Base-by-base conservation (phyloP, 92 coral and sea anemone species). In the Anthopleura xanthogrammica region DNA sequence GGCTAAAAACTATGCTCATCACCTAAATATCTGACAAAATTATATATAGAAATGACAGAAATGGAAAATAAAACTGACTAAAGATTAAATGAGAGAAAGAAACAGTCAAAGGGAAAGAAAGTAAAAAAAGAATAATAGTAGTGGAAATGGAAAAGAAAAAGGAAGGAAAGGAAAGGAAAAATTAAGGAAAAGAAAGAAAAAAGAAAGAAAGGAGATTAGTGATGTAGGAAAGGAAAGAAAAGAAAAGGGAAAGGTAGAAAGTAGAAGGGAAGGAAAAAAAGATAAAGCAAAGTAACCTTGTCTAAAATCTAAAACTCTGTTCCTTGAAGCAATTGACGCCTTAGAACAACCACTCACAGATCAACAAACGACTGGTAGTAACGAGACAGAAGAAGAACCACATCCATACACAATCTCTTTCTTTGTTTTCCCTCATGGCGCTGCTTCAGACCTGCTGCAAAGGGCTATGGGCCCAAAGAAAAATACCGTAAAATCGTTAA, bases 331-430 rank as follows among this genome's bases (percentile, higher is more conserved):
- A 20, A 71, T 72, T 76, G 81, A 79, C 83, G 87, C 77, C 46
- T 78, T 79, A 40, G 81, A 74, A 84, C 87, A 84, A 84, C 76
- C 43, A 80, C 75, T 60, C 57, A 76, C 48, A 58, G 60, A 36
- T 52, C 85, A 83, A 76, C 88, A 80, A 85, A 88, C 79, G 83
- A 89, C 88, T 55, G 90, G 88, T 83, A 92, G 91, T 88, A 83
- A 78, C 80, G 90, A 92, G 87, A 87, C 82, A 62, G 83, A 85
- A 71, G 94, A 90, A 85, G 97, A 96, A 83, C 99, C 98, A 70
- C 99, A 96, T 86, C 99, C 99, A 20, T 96, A 96, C 86, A 96
- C 99, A 77, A 94, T 96, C 85, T 96, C 99, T 19, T 96, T 96
- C 90, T 96, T 96, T 91, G 88, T 92, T 55, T 96, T 96, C 83